Evolutionary conservation across 2,113 vertebrate species (phyloP), one percentile per base, ranked within the genome.

Genomic region (Chionomys nivalis): DNA sequence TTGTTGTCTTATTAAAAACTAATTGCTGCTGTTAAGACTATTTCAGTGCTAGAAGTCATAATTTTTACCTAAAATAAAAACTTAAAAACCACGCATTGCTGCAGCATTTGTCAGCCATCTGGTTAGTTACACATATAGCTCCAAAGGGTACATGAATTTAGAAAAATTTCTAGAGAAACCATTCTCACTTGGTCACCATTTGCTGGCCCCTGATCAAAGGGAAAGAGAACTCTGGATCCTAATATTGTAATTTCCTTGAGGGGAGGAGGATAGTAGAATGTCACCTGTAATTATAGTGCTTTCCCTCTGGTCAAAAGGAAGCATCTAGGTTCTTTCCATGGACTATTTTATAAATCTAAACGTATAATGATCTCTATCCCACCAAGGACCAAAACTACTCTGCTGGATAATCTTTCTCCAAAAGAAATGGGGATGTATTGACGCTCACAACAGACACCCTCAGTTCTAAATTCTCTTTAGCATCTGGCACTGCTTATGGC

Each of bases 151-250:
- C 19, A 76, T 36, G 0, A 55, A 61, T 96, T 72, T 77, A 81
- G 83, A 63, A 65, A 36, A 96, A 86, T 93, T 66, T 93, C 93
- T 93, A 78, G 83, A 97, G 96, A 95, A 96, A 85, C 44, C 81
- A 94, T 26, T 72, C 16, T 94, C 36, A 93, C 47, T 92, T 85
- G 28, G 23, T 61, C 33, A 87, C 31, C 89, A 91, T 92, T 31
- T 85, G 10, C 49, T 19, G 76, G 47, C 10, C 93, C 0, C 44
- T 77, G 21, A 33, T 93, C 13, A 86, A 85, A 85, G 61, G 70
- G 47, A 23, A 42, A 36, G 49, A 49, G 14, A 47, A 55, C 28
- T 63, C 39, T 23, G 70, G n/a, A 17, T 44, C 4, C 19, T 58
- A 31, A 70, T 77, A n/a, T n/a, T 73, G 13, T 78, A 36, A 89